These are phyloP conservation scores for human (Homo sapiens) DNA, from an alignment of 2,113 vertebrate genomes.

Conservation along the genomic window DNA sequence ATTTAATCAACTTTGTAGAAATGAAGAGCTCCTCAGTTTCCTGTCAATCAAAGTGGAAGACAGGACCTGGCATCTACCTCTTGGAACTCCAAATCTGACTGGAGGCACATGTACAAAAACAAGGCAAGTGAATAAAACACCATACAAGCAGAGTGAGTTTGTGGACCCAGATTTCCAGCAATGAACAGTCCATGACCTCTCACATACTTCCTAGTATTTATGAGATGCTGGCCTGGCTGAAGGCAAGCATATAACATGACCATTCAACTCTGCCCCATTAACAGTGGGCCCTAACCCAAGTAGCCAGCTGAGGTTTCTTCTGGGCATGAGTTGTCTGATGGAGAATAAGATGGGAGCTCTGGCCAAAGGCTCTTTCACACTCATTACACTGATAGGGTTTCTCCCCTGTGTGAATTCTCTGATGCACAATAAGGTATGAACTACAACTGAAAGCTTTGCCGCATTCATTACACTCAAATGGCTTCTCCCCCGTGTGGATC, in stretches of 20 bases:
- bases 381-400: background rate
- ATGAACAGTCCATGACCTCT: background rate
- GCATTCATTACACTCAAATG: conserved; percentile 21
- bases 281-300: background rate
- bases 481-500: conserved; percentile 44
- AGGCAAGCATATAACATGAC: background rate
- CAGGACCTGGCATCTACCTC: background rate
- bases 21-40: background rate
- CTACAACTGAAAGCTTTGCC: conserved; percentile 30
- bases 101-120: background rate
- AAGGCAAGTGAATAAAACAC: background rate
- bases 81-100: background rate
- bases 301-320: background rate
- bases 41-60: too few relatives aligned
- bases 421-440: background rate
- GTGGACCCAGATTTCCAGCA: background rate
- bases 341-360: conserved; percentile 38
- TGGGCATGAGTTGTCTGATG: conserved; percentile 15
- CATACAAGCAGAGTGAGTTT: background rate
- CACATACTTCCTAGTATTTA: background rate
- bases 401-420: conserved; percentile 43
- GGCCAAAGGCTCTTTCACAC: conserved; percentile 20
- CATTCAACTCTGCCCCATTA: background rate
- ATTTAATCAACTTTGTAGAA: background rate
- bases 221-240: background rate